phyloP scores from a whole-genome alignment of 2,888 invertebrate species.

The Acrobasis consociella region DNA sequence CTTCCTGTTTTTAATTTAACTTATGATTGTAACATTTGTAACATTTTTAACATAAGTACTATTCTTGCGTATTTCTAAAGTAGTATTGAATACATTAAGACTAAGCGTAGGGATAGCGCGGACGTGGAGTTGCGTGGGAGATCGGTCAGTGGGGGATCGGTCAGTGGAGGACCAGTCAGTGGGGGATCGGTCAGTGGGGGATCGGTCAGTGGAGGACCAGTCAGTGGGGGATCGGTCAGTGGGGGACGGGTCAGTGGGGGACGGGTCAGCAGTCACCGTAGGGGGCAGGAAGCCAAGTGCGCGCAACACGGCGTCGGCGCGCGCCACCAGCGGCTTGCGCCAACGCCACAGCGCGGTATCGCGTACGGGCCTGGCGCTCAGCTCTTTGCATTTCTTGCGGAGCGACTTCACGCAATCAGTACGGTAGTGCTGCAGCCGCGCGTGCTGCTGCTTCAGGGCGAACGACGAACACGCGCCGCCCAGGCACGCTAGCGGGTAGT shows the following conservation, averaged over 20 bases:
- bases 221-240: too few species aligned
- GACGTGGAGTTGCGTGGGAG: constrained; percentile 12
- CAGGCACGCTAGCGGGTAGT: constrained; percentile 94
- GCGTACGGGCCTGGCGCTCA: constrained; percentile 90
- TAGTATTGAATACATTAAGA: too few species aligned
- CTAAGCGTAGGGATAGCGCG: neutral
- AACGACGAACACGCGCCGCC: constrained; percentile 93
- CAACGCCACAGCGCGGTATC: constrained; percentile 95
- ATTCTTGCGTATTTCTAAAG: too few species aligned
- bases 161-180: too few species aligned
- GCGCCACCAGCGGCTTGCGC: constrained; percentile 88
- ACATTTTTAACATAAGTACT: too few species aligned
- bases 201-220: too few species aligned
- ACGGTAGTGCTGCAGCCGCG: constrained; percentile 96
- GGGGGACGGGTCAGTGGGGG: too few species aligned
- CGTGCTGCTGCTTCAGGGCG: constrained; percentile 90
- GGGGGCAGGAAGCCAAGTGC: constrained; percentile 87
- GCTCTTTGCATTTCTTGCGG: constrained; percentile 92
- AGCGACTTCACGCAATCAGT: constrained; percentile 95
- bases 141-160: too few species aligned
- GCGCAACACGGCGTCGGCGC: constrained; percentile 87
- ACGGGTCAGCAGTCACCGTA: constrained; percentile 44
- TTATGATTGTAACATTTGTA: too few species aligned
- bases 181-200: too few species aligned
- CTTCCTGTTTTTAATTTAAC: too few species aligned